phyloP scores from a whole-genome alignment of 2,797 vertebrate species.

The Sebastes nivosus region DNA sequence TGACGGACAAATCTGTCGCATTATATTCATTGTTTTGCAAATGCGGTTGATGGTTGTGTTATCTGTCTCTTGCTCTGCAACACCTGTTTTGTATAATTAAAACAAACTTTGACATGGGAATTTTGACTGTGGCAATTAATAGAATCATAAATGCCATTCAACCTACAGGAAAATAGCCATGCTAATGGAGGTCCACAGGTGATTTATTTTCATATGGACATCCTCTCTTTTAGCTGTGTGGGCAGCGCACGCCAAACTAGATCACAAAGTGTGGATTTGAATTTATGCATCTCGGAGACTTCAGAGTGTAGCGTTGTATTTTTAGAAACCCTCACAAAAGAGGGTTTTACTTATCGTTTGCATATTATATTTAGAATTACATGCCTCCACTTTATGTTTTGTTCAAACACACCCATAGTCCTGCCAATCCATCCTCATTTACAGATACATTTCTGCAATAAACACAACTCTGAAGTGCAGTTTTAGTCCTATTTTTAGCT shows the following conservation, averaged over 20 bases:
- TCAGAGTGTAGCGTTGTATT: neutral
- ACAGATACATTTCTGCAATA: neutral
- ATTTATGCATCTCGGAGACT: neutral
- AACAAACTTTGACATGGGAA: conserved; percentile 80
- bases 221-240: conserved; percentile 3
- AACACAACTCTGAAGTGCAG: neutral
- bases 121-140: conserved; percentile 74
- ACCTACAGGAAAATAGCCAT: conserved; percentile 25
- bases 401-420: neutral
- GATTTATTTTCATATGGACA: conserved; percentile 27
- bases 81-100: conserved; percentile 84
- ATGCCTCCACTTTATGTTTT: neutral
- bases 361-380: conserved; percentile 7
- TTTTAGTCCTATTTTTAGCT: neutral
- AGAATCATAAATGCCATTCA: conserved; percentile 55
- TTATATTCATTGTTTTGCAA: conserved; percentile 83
- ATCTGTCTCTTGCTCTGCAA: conserved; percentile 75
- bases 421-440: neutral
- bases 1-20: conserved; percentile 77
- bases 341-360: neutral
- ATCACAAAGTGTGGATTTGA: conserved; percentile 6
- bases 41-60: conserved; percentile 78
- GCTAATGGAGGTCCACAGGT: conserved; percentile 27
- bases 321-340: conserved; percentile 6
- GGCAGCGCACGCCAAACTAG: neutral